Percentiles rank a stretch among this genome's conserved stretches.
Conservation (phyloP, 2,797 vertebrate genomes). For the Sebastes goodei region DNA sequence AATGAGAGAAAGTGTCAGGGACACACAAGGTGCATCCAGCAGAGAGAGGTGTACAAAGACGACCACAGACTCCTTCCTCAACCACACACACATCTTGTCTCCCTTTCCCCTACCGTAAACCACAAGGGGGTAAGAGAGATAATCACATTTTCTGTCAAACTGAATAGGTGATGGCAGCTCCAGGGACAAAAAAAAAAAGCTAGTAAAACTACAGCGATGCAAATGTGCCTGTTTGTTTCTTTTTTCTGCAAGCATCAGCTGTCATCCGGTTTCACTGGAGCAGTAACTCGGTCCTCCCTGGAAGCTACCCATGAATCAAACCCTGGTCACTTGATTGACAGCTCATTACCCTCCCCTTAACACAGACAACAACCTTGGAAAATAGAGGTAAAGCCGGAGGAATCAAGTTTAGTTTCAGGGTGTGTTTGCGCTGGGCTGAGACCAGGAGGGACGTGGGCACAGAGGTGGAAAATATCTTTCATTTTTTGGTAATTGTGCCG, state of each 20-base stretch:
- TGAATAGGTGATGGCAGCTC: constrained; percentile 61
- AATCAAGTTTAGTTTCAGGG: background rate
- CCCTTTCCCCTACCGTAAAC: constrained; percentile 4
- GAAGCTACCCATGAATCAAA: constrained; percentile 59
- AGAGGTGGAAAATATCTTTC: constrained; percentile 1
- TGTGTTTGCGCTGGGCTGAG: background rate
- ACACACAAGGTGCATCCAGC: constrained; percentile 45
- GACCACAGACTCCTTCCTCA: constrained; percentile 8
- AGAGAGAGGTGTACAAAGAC: constrained; percentile 14
- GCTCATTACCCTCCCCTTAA: constrained; percentile 70
- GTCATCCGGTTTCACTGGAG: constrained; percentile 50
- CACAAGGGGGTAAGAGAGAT: constrained; percentile 37
- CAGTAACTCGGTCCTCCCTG: constrained; percentile 49
- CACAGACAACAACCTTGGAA: constrained; percentile 67
- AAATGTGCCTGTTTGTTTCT: constrained; percentile 65
- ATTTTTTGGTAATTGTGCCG: background rate
- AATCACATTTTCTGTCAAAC: constrained; percentile 70
- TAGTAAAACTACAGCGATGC: constrained; percentile 33
- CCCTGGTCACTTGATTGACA: constrained; percentile 63
- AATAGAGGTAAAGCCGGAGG: constrained; percentile 17
- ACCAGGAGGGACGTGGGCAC: background rate
- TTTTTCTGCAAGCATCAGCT: constrained; percentile 60
- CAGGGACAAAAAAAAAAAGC: background rate
- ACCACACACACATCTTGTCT: background rate
- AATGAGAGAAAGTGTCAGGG: constrained; percentile 69